phyloP scores from a whole-genome alignment of 2,888 invertebrate genomes.

The Apamea crenata region DNA sequence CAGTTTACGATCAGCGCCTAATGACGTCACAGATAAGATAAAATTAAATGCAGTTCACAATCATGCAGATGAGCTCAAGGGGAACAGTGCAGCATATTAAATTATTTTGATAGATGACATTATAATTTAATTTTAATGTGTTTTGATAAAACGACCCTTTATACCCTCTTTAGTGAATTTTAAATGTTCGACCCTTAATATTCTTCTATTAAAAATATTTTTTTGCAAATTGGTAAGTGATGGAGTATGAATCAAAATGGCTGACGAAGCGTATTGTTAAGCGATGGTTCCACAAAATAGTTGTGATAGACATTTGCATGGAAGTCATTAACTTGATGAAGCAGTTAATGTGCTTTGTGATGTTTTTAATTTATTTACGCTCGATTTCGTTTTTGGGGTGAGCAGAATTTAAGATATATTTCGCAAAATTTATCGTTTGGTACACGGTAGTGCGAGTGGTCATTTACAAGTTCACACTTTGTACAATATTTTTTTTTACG shows the following conservation, averaged over 20 bases:
- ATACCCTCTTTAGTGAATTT: slow-evolving; percentile 71
- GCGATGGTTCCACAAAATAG: slow-evolving; percentile 66
- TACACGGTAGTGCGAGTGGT: too few species aligned
- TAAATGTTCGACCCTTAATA: slow-evolving; percentile 71
- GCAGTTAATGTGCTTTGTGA: slow-evolving; percentile 50
- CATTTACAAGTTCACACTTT: background rate
- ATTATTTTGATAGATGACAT: slow-evolving; percentile 88
- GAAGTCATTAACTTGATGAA: slow-evolving; percentile 55
- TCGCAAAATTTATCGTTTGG: background rate
- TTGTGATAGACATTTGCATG: slow-evolving; percentile 69
- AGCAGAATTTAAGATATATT: background rate
- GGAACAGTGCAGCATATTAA: slow-evolving; percentile 81
- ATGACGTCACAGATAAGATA: slow-evolving; percentile 85
- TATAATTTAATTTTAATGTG: slow-evolving; percentile 89
- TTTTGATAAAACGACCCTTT: slow-evolving; percentile 85
- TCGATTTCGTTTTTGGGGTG: slow-evolving; percentile 24
- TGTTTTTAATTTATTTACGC: slow-evolving; percentile 41
- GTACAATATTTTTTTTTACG: background rate
- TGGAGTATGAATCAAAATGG: slow-evolving; percentile 64
- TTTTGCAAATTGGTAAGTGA: slow-evolving; percentile 75
- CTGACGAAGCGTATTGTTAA: slow-evolving; percentile 63
- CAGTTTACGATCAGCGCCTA: slow-evolving; percentile 70
- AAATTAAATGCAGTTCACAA: slow-evolving; percentile 84
- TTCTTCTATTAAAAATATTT: slow-evolving; percentile 65
- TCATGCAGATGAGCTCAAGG: slow-evolving; percentile 77